Conservation (phyloP, 2,888 invertebrate genomes). For the Ptilodon capucinus region DNA sequence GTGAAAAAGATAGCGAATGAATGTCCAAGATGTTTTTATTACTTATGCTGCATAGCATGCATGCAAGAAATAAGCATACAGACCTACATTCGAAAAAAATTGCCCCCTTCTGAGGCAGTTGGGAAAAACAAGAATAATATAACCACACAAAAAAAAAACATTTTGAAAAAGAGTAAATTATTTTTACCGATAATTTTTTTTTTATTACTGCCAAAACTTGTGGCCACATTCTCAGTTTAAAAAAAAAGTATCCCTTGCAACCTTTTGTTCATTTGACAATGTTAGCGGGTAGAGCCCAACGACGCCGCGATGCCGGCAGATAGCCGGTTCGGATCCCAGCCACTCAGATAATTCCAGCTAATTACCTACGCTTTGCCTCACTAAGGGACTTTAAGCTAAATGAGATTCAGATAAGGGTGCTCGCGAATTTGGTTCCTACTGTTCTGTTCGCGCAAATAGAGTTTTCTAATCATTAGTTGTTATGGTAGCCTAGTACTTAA, state of each 20-base stretch:
- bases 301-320: conserved; percentile 68
- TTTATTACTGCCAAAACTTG: conserved; percentile 18
- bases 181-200: conserved; percentile 27
- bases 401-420: conserved; percentile 36
- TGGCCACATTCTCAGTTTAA: conserved; percentile 35
- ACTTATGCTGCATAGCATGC: no score
- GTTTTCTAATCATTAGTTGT: conserved; percentile 17
- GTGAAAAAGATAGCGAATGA: no score
- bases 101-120: no score
- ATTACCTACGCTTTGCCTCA: conserved; percentile 56
- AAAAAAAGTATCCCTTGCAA: conserved; percentile 34
- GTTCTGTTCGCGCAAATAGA: conserved; percentile 29
- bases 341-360: conserved; percentile 63
- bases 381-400: conserved; percentile 30
- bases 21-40: no score
- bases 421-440: conserved; percentile 23
- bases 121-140: no score
- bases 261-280: conserved; percentile 56
- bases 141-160: no score
- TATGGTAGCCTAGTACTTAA: conserved; percentile 5
- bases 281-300: conserved; percentile 46
- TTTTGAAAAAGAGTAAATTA: no score
- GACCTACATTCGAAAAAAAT: no score
- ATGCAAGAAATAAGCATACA: no score
- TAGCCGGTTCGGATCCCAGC: conserved; percentile 55